Evolutionary conservation across 2,797 vertebrate species (phyloP), one percentile per base, ranked within the genome.

Genomic region (Alosa sapidissima): DNA sequence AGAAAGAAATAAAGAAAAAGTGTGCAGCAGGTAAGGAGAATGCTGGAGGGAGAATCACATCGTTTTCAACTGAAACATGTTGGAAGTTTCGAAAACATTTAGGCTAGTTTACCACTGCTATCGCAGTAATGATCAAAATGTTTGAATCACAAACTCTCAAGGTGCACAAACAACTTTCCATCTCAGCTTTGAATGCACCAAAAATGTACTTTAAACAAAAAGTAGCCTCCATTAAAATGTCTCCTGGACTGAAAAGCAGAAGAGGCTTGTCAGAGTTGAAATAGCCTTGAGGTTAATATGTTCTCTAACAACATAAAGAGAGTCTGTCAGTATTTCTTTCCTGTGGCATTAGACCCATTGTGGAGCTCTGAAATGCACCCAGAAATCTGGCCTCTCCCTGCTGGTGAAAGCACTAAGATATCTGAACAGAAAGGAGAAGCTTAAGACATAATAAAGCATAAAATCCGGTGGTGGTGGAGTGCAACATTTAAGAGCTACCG

Each of bases 111-210:
- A 14, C 33, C 13, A 19, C 33, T 19, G 14, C 68, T 14, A 36
- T 36, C 33, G 14, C 24, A 41, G 68, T 16, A 19, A 45, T 75
- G 36, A 75, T 16, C 33, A 75, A 75, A 75, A 41, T 19, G 68
- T 75, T 10, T 75, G 36, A 75, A 75, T 75, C 68, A 41, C 14
- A 75, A 45, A 75, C 68, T 75, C 13, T 75, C 33, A 75, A 75
- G 36, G 68, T 75, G 68, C 13, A 19, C 68, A 52, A 19, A 36
- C 33, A 75, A 75, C 68, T 75, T 5, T 75, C 13, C 16, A 16
- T 41, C 13, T 33, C 1, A 2, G 13, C 68, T 75, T 45, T 75
- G 33, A 75, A 41, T 3, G 33, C 33, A 75, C 13, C 13, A 75
- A 33, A 41, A 41, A 19, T 14, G 5, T 16, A 41, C 68, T 1